Evolutionary conservation across 2,797 vertebrate genomes (phyloP).

Genomic region (Sardinella longiceps): DNA sequence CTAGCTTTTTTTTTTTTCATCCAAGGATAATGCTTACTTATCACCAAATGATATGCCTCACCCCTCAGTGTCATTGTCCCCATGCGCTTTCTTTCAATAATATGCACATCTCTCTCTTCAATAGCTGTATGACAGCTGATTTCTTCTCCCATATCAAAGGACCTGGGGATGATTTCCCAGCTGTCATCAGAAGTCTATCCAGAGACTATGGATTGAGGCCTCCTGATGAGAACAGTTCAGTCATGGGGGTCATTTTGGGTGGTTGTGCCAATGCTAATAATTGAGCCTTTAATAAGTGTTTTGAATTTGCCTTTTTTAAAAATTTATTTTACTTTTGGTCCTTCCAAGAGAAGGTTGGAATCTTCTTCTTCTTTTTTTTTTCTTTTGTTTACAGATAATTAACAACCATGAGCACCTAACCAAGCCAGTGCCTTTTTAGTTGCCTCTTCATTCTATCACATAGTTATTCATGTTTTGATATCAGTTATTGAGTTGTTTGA

Average conservation of each 20-base stretch:
- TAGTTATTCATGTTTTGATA: slow-evolving; percentile 26
- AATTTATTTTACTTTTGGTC: not conserved
- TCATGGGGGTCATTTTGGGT: not conserved
- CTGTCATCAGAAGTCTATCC: not conserved
- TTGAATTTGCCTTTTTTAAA: not conserved
- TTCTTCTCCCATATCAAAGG: not conserved
- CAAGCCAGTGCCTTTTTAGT: slow-evolving; percentile 42
- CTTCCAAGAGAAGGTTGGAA: slow-evolving; percentile 12
- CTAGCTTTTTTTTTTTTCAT: not conserved
- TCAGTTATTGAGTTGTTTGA: slow-evolving; percentile 29
- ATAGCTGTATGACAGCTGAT: slow-evolving; percentile 2
- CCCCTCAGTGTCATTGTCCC: not conserved
- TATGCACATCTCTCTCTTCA: slow-evolving; percentile 44
- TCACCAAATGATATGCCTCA: not conserved
- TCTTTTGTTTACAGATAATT: slow-evolving; percentile 37
- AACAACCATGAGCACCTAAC: slow-evolving; percentile 30
- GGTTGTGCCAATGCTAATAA: slow-evolving; percentile 23
- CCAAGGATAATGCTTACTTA: not conserved
- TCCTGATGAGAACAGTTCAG: not conserved
- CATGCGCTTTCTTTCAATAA: not conserved
- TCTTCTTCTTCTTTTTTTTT: slow-evolving; percentile 27
- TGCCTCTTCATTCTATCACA: slow-evolving; percentile 24
- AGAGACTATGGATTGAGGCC: slow-evolving; percentile 11
- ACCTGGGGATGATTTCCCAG: not conserved
- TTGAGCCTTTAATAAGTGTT: slow-evolving; percentile 23